Evolutionary conservation across 2,113 vertebrate genomes (phyloP), one percentile per base, ranked within the genome.

Genomic region (Apaloderma vittatum): DNA sequence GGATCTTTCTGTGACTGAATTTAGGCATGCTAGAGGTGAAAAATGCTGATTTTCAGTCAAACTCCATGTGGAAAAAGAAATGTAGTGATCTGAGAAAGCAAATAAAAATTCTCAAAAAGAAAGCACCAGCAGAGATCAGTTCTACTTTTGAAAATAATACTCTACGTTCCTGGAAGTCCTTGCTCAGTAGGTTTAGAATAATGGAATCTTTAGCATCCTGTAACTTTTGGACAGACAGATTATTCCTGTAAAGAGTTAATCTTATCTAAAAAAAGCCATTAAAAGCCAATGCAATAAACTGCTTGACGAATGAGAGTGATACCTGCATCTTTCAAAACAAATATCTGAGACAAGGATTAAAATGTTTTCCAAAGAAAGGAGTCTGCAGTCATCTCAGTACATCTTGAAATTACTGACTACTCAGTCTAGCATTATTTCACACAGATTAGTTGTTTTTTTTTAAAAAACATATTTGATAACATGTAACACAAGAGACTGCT

Each of bases 281-380:
- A 77, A 45, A 93, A 80, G 3, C 5, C 36, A 54, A 37, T 24
- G 11, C 15, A 85, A n/a, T 72, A 52, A 91, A 61, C 71, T 55
- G 6, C 59, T 36, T 59, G 11, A 68, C 1, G 21, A 61, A 88
- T 46, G 9, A 86, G 27, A 70, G 30, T 29, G 8, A 21, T 26
- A 82, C 37, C 13, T 87, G 10, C 12, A 23, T 55, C 19, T 93
- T 91, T 78, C 34, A 72, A 91, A 93, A 87, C 55, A 81, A 89
- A 63, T 32, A 85, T 29, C 34, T 62, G 45, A 81, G 29, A 51
- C 6, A 63, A 89, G 22, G 12, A 67, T 71, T 72, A 54, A 85
- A 86, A 87, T 48, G 22, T 8, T 96, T 90, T 81, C 26, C 43
- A 87, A 26, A 93, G 73, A 81, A 80, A 89, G 77, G 48, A 71